These are phyloP conservation scores for Archilochus colubris DNA, from an alignment of 2,113 vertebrate species.

Conservation along the genomic window DNA sequence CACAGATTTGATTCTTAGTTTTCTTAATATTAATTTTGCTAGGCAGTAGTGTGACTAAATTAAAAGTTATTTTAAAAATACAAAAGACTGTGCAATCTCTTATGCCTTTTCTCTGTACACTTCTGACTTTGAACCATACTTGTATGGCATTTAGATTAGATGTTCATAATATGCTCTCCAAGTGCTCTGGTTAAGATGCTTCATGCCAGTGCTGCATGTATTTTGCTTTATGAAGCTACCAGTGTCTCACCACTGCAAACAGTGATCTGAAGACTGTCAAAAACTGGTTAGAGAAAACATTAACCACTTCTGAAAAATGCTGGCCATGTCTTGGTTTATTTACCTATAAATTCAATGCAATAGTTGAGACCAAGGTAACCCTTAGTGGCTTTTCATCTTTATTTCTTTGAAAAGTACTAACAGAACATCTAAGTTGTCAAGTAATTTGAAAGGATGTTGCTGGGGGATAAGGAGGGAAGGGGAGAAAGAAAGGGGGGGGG, in stretches of 20 bases:
- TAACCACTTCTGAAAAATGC: neutral
- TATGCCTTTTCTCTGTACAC: neutral
- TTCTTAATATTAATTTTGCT: constrained; percentile 37
- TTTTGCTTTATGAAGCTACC: neutral
- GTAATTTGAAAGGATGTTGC: neutral
- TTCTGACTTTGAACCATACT: neutral
- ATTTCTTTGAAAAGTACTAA: neutral
- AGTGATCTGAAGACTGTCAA: neutral
- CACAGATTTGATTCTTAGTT: constrained; percentile 48
- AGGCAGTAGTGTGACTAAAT: constrained; percentile 9
- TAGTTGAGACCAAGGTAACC: neutral
- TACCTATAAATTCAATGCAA: neutral
- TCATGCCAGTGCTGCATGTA: neutral
- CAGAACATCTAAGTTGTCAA: neutral
- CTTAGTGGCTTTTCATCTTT: neutral
- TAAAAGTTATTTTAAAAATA: neutral
- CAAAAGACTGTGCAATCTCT: accelerated
- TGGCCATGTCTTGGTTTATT: neutral
- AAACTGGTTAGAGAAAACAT: neutral
- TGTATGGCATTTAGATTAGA: neutral
- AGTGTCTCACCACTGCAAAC: neutral
- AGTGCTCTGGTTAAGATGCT: neutral
- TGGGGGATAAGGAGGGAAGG: too few species aligned
- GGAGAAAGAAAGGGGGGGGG: neutral
- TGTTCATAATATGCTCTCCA: neutral